Evolutionary conservation across 1,140 invertebrate species (phyloP), one percentile per base, ranked within the genome.

Genomic region (Orussus abietinus): DNA sequence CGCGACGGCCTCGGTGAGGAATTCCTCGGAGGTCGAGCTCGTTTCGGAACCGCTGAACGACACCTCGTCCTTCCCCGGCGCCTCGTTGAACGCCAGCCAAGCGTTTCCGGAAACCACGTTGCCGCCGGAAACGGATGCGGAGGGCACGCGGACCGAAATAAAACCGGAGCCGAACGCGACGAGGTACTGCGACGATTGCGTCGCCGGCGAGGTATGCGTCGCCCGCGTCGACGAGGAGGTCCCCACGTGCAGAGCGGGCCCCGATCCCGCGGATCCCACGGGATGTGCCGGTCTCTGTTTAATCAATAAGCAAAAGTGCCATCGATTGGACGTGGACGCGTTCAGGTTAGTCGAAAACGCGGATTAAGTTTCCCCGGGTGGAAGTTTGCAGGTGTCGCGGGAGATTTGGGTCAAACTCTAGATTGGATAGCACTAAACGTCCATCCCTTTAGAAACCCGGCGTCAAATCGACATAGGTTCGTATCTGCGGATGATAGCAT

Each of bases 271-370:
- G 4, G 86, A 88, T 62, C 80, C 82, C 1, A 84, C 82, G 42
- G 86, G 83, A 42, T 90, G 86, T 55, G 84, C 82, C 6, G 86
- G 86, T 2, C 70, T 83, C 4, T 90, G 86, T 57, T 65, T 76
- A 17, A 67, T 84, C 28, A 80, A 82, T 44, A 79, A 76, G 10
- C 82, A 90, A 60, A 80, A 80, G 42, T 90, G 86, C 62, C 81
- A 84, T 59, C 68, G 80, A 38, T 69, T 88, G 3, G 80, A 84
- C 42, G 57, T 66, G 3, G 66, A 75, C 29, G 76, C 77, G 2
- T 79, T 69, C 52, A 76, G 75, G 75, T 78, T 34, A 10, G 35
- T 49, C 3, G 25, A 28, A 10, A 4, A 28, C 25, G 25, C 2
- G 3, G 10, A 2, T 33, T 14, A 49, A 41, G 35, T 18, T 30